Base-by-base conservation (phyloP, 2,113 vertebrate genomes). In the Canis aureus region DNA sequence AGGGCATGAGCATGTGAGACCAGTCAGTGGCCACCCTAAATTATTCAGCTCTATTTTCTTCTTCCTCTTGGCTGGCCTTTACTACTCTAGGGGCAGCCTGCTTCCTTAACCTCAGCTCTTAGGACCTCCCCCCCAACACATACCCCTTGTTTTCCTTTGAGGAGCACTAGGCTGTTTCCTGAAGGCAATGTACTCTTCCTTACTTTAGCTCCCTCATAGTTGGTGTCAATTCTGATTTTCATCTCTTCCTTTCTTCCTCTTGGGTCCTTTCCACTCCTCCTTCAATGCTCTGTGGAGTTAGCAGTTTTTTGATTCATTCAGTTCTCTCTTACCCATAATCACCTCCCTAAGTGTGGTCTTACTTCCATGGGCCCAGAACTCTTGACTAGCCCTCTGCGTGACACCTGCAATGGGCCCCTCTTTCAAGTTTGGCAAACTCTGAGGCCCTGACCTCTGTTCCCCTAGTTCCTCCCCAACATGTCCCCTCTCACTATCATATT, bases 111-210 rank as follows among this genome's bases (percentile, higher is more conserved):
- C 19, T n/a, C 10, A 32, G 25, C 22, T 43, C 55, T 16, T 62
- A 8, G 8, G 35, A 11, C 12, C 29, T 0, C 43, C 43, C 43
- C 32, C 32, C 11, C 23, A 0, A 4, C 29, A 16, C 20, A 11
- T 9, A 29, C 25, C 62, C 32, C 7, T 19, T 43, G 27, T 16
- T 60, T 73, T 64, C 43, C 57, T 19, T 38, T 16, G 20, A 82
- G 38, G 76, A 60, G 23, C 8, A 1, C 16, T 1, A 10, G 11
- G 32, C 3, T 1, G 49, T 11, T 12, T 73, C 23, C 55, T 22
- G 43, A 57, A 53, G 29, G 67, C 4, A 8, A n/a, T 6, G 8
- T 12, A 1, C 13, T 25, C 29, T 32, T 25, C 16, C 29, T 88
- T 20, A 15, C 4, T 55, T 60, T 9, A 32, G 19, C 6, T 23